Base-by-base conservation (phyloP, 2,888 invertebrate genomes). In the Carterocephalus palaemon region DNA sequence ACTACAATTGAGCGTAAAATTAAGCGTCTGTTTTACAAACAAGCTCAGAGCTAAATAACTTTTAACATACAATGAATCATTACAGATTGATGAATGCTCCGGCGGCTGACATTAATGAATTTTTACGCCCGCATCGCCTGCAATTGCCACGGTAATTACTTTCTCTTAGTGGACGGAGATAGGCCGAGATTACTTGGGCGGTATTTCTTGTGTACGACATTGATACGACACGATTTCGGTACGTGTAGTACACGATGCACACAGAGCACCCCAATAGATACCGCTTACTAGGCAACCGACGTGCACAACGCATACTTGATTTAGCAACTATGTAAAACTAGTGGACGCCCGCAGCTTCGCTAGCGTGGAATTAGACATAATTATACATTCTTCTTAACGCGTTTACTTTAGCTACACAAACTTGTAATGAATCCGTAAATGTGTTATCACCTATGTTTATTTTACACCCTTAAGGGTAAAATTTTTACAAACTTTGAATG, bases 91-190 rank as follows among this genome's bases (percentile, higher is more conserved):
- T 80, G 72, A 71, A 60, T 61, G 61, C 51, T 56, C 41, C 57
- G 56, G 54, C 59, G 60, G 64, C 62, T 60, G 70, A 71, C 70
- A 63, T 66, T 68, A 72, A 73, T 74, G 64, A 69, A 62, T 69
- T 65, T 70, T 67, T 70, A 70, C 66, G 67, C 66, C 70, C 73
- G 72, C 73, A 77, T 75, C 71, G 69, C 71, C 66, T 70, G 64
- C 66, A 70, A 68, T 68, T 61, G 57, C 59, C 53, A 61, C 66
- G 66, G 64, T 68, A 63, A 59, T 59, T 57, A 58, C 62, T 59
- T 4, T 62, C 52, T 50, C 56, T 31, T 47, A 53, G 52, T 56
- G 52, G 49, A 50, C 51, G 40, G 46, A 52, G 58, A 58, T 59
- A 45, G 51, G 50, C 24, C 39, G 50, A 36, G 48, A 34, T 51